Conservation (phyloP, 1,140 invertebrate species). For the Zaprionus ghesquierei region DNA sequence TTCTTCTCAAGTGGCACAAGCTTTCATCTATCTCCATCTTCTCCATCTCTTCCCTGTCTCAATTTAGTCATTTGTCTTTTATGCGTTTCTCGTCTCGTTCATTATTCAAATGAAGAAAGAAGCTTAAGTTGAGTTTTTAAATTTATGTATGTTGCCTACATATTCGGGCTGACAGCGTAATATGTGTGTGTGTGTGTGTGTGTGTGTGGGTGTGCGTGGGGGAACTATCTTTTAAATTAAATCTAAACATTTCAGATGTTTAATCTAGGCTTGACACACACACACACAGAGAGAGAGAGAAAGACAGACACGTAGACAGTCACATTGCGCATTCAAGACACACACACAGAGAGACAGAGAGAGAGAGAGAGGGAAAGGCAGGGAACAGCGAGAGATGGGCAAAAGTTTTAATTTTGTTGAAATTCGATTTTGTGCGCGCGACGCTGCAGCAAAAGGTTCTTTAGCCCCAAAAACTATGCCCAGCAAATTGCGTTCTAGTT, state of each 20-base stretch:
- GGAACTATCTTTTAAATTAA: conserved; percentile 32
- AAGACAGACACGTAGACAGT: neutral
- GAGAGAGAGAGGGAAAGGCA: neutral
- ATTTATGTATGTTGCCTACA: conserved; percentile 21
- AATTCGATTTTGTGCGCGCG: conserved; percentile 37
- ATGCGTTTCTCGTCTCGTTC: neutral
- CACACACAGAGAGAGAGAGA: neutral
- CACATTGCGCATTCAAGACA: conserved; percentile 14
- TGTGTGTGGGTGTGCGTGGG: too few relatives aligned
- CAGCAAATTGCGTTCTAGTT: conserved; percentile 11
- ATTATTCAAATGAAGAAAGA: conserved; percentile 13
- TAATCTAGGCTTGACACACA: conserved; percentile 28
- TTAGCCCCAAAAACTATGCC: conserved; percentile 22
- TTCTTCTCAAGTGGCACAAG: neutral
- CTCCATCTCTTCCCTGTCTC: neutral
- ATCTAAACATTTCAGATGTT: conserved; percentile 33
- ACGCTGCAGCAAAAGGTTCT: conserved; percentile 17
- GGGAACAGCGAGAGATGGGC: neutral
- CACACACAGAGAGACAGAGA: neutral
- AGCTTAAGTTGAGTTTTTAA: neutral
- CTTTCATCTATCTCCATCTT: neutral
- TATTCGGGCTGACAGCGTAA: conserved; percentile 19
- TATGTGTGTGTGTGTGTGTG: neutral
- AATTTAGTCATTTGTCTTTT: neutral
- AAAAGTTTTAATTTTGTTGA: conserved; percentile 37